Conservation (phyloP, 2,888 invertebrate genomes). For the Pristionchus japonicus region DNA sequence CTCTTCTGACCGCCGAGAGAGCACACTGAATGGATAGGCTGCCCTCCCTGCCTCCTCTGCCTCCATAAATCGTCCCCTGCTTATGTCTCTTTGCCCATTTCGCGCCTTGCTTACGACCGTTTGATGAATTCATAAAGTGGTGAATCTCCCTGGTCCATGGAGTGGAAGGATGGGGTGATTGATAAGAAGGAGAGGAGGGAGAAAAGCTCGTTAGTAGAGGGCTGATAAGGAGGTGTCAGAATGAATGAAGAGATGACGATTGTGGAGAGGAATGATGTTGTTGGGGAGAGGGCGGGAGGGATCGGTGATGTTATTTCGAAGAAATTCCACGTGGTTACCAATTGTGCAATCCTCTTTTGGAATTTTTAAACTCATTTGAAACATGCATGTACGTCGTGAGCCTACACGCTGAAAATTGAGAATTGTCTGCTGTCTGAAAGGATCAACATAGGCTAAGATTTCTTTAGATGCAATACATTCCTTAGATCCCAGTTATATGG, state of each 20-base stretch:
- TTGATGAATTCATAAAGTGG: constrained; percentile 44
- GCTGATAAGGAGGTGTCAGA: constrained; percentile 46
- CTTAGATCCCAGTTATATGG: no score
- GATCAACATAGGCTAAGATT: no score
- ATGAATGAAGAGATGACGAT: constrained; percentile 21
- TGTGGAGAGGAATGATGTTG: not conserved
- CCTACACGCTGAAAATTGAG: no score
- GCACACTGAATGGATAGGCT: not conserved
- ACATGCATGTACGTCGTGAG: no score
- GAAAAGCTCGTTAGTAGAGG: constrained; percentile 31
- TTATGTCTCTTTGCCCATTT: not conserved
- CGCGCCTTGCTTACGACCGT: constrained; percentile 23
- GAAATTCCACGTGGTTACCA: no score
- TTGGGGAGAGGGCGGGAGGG: not conserved
- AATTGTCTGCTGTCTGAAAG: no score
- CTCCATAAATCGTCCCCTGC: not conserved
- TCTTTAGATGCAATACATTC: no score
- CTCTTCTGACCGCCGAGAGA: no score
- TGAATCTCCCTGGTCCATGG: not conserved
- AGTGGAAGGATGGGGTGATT: constrained; percentile 29
- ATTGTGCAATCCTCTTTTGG: no score
- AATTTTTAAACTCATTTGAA: no score
- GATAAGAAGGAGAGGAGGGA: not conserved
- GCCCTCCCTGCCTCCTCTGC: constrained; percentile 16
- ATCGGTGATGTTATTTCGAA: not conserved